Conservation (phyloP, 2,888 invertebrate species). For the Parelbella ahira region DNA sequence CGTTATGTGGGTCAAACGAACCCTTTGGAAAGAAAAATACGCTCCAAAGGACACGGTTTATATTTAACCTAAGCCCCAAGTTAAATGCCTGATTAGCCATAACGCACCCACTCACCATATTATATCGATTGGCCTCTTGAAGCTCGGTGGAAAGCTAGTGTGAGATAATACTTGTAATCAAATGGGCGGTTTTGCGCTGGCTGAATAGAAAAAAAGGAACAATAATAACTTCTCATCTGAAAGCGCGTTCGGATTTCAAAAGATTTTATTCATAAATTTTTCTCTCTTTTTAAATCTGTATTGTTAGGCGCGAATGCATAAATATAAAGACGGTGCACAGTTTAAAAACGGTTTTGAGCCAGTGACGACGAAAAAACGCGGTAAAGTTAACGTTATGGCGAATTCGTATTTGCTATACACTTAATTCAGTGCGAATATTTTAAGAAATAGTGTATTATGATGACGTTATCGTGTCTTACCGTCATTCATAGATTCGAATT, state of each 20-base stretch:
- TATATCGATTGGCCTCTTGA: conserved; percentile 66
- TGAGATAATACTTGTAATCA: conserved; percentile 63
- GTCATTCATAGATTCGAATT: too few species aligned
- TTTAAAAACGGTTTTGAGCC: conserved; percentile 22
- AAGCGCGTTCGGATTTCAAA: conserved; percentile 15
- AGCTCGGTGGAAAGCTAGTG: conserved; percentile 54
- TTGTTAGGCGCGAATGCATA: conserved; percentile 21
- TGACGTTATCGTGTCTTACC: too few species aligned
- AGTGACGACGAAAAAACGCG: conserved; percentile 20
- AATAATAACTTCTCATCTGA: conserved; percentile 11
- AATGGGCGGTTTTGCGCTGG: conserved; percentile 53
- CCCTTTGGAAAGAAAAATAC: conserved; percentile 30
- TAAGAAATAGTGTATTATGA: too few species aligned
- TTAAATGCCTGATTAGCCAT: conserved; percentile 54
- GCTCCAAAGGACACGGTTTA: conserved; percentile 32
- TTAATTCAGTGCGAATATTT: too few species aligned
- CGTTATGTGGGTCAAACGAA: conserved; percentile 29
- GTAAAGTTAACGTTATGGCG: neutral
- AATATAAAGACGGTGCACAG: conserved; percentile 19
- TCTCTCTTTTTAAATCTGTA: conserved; percentile 21
- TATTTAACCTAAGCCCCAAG: conserved; percentile 31
- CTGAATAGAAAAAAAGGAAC: conserved; percentile 27
- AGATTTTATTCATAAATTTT: conserved; percentile 6
- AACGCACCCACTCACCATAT: conserved; percentile 49
- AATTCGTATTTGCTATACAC: neutral